phyloP scores from a whole-genome alignment of 2,113 vertebrate genomes.

The Zingel zingel region DNA sequence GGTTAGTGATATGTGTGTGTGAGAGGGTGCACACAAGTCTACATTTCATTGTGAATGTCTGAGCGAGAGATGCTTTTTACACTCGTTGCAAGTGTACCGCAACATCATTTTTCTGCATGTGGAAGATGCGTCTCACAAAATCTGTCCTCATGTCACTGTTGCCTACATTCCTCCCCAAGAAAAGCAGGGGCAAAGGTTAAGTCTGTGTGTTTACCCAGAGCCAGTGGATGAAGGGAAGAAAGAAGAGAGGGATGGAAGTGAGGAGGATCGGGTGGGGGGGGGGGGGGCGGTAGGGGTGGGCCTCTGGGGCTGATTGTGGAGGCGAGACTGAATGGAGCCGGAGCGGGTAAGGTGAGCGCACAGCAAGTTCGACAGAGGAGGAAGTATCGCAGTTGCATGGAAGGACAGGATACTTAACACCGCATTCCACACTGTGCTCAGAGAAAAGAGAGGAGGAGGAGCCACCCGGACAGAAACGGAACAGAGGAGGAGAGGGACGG shows the following conservation, averaged over 20 bases:
- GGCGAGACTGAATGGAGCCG: conserved; percentile 86
- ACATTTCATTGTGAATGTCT: conserved; percentile 40
- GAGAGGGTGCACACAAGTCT: conserved; percentile 25
- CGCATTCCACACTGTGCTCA: conserved; percentile 77
- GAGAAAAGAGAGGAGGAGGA: conserved; percentile 65
- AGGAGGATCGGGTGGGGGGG: conserved; percentile 46
- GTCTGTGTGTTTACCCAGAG: conserved; percentile 50
- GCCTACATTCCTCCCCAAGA: conserved; percentile 29
- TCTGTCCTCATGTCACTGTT: conserved; percentile 8
- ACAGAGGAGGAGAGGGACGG: conserved; percentile 41
- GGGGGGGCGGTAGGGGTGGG: conserved; percentile 29
- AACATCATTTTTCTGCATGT: background rate
- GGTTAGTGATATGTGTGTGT: conserved; percentile 49
- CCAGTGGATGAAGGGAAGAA: conserved; percentile 37
- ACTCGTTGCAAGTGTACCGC: background rate
- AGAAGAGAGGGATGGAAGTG: conserved; percentile 50
- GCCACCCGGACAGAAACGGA: conserved; percentile 26
- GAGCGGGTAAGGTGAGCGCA: conserved; percentile 84
- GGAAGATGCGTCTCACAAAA: background rate
- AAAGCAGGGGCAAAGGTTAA: conserved; percentile 53
- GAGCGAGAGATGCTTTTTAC: conserved; percentile 31
- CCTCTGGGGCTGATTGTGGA: conserved; percentile 77
- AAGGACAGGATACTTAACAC: conserved; percentile 77
- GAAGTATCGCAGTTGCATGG: conserved; percentile 80
- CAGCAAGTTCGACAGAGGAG: conserved; percentile 72